Base-by-base conservation (phyloP, 2,797 vertebrate species). In the Pangasius sanitwongsei region DNA sequence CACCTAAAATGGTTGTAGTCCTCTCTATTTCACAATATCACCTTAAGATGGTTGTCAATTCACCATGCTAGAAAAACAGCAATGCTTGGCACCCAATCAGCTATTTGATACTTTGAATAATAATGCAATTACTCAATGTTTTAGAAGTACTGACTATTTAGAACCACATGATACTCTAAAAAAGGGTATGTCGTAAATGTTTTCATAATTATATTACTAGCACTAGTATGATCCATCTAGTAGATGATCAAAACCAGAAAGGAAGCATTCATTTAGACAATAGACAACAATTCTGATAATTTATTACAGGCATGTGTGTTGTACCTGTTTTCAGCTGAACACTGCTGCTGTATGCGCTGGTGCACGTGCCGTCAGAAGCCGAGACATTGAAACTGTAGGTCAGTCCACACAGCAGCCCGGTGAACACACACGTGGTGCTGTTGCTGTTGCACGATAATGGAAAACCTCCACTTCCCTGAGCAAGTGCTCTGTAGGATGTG, bases 301-400 rank as follows among this genome's bases (percentile, higher is more conserved):
- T 31, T 53, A 77, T 53, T n/a, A 59, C 3, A 57, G 31, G 16
- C 25, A 15, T 18, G 70, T 75, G 28, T 12, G 61, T 41, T 65
- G 31, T 93, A 97, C 96, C 95, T 92, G 96, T 94, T 90, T 88
- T 77, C 72, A 96, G 1, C 23, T 87, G 82, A 65, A 94, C 85
- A 0, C 83, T 86, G 12, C 85, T 90, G 88, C 95, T 96, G 77
- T 70, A 77, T 12, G 72, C 80, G 4, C 95, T 96, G 89, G 83
- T 89, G 23, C 96, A 97, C 6, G 0, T 77, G 6, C 78, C 74
- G 69, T 95, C 93, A 3, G 91, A 90, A 7, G 95, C 96, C 0
- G 63, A 88, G 0, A 96, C 95, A 0, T 91, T 93, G 92, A 97
- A 89, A 48, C 91, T 93, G 93, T 96, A 96, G 85, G 93, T 92